Base-by-base conservation (phyloP, 2,888 invertebrate species). In the Dasypolia templi region DNA sequence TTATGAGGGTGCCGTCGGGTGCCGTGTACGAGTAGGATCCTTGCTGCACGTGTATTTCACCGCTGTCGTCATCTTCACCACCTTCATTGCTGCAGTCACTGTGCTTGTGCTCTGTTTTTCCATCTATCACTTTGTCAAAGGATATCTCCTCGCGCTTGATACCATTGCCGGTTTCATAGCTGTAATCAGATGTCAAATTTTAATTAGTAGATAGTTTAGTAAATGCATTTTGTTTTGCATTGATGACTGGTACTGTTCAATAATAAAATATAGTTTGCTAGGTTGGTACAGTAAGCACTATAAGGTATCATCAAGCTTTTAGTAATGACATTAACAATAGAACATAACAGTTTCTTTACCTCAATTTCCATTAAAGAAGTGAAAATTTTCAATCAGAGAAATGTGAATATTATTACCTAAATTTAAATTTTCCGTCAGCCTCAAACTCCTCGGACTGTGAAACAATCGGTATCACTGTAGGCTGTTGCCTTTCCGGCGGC, bases 81-180 rank as follows among this genome's bases (percentile, higher is more conserved):
- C 96, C 96, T 69, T 93, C 92, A 46, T 96, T 95, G 77, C 94
- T 93, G 17, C 92, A 89, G 5, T 93, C 93, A 49, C 92, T 93
- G 29, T 94, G 95, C n/a, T 93, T 88, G 51, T 65, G 93, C 89
- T 84, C 94, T 14, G 97, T 95, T 12, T 64, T 77, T 39, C 81
- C 83, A 39, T 83, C 81, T 55, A 97, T 91, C 77, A 97, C 96
- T 93, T 98, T 98, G 85, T 97, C 95, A 90, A 97, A 98, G 39
- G 98, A 97, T 58, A 96, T 96, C 92, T 98, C 98, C 93, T 98
- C 97, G 0, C 98, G 97, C 87, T 97, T 97, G 75, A 98, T 98
- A 75, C 98, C 98, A 91, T 98, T 98, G 5, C 97, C 98, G 32
- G 98, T 98, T 95, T 98, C 98, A 86, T 97, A 98, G 91, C 98